phyloP scores from a whole-genome alignment of 2,888 invertebrate species.

The Carabus problematicus region DNA sequence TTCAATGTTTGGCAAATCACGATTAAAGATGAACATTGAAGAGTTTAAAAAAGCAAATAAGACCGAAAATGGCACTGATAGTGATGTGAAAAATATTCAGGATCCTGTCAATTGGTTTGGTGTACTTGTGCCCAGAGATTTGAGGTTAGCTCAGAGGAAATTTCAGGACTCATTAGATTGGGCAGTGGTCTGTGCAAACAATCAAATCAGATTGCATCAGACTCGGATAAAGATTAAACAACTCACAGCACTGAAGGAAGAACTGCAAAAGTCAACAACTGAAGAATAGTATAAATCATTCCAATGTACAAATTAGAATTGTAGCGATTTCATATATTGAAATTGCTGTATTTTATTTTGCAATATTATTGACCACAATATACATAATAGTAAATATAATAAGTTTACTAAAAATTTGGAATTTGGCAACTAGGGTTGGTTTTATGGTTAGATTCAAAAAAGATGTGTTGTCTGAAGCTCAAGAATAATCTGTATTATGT shows the following conservation, averaged over 20 bases:
- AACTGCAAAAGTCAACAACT: slow-evolving; percentile 41
- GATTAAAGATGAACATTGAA: slow-evolving; percentile 52
- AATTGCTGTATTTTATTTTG: no score
- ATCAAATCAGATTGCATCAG: slow-evolving; percentile 67
- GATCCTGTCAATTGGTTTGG: slow-evolving; percentile 90
- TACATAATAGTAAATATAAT: no score
- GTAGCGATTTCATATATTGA: no score
- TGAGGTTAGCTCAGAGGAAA: slow-evolving; percentile 75
- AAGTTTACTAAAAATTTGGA: no score
- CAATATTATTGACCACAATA: no score
- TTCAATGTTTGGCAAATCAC: slow-evolving; percentile 47
- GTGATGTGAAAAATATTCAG: slow-evolving; percentile 54
- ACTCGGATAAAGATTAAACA: slow-evolving; percentile 54
- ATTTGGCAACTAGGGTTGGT: no score
- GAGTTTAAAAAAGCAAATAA: slow-evolving; percentile 49
- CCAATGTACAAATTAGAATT: slow-evolving; percentile 9
- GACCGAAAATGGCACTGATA: slow-evolving; percentile 51
- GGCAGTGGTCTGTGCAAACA: slow-evolving; percentile 72
- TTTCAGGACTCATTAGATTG: slow-evolving; percentile 75
- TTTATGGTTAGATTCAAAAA: no score
- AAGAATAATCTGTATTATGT: no score
- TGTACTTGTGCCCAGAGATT: slow-evolving; percentile 79
- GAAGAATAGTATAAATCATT: slow-evolving; percentile 26
- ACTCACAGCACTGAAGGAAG: slow-evolving; percentile 49
- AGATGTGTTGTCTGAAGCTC: no score